These are phyloP conservation scores for Sarcophaga bullata DNA, from an alignment of 1,140 invertebrate species.

Conservation along the genomic window DNA sequence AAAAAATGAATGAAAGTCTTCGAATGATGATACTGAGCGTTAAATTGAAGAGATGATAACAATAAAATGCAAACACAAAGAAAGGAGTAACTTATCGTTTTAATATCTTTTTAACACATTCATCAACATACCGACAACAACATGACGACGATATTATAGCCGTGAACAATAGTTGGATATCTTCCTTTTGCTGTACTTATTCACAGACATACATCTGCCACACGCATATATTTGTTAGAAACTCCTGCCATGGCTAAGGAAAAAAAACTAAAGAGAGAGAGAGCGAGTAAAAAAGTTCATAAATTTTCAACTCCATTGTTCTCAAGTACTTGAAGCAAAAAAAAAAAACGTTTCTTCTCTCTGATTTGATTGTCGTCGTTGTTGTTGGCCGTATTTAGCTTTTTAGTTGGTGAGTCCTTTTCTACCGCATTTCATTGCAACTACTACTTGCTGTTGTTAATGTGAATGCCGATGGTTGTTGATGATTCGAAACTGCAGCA, in stretches of 20 bases:
- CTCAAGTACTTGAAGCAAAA: conserved; percentile 10
- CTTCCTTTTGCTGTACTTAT: neutral
- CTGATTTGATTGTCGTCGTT: neutral
- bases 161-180: neutral
- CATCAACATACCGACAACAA: neutral
- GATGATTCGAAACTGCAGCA: neutral
- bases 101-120: conserved; percentile 9
- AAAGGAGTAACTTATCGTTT: neutral
- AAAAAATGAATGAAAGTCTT: neutral
- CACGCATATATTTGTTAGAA: too few relatives aligned
- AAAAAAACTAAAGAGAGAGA: too few relatives aligned
- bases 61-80: neutral
- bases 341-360: neutral
- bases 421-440: neutral
- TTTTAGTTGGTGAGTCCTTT: neutral
- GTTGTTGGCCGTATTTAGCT: neutral
- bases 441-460: neutral
- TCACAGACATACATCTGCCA: neutral
- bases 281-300: neutral
- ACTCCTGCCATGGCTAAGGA: too few relatives aligned
- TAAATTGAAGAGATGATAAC: too few relatives aligned
- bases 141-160: neutral
- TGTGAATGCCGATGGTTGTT: too few relatives aligned
- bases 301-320: conserved; percentile 10
- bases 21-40: neutral